A percentile compares a stretch with the other conserved stretches of the same genome.
phyloP scores from a whole-genome alignment of 2,113 vertebrate genomes.

The Columba livia region DNA sequence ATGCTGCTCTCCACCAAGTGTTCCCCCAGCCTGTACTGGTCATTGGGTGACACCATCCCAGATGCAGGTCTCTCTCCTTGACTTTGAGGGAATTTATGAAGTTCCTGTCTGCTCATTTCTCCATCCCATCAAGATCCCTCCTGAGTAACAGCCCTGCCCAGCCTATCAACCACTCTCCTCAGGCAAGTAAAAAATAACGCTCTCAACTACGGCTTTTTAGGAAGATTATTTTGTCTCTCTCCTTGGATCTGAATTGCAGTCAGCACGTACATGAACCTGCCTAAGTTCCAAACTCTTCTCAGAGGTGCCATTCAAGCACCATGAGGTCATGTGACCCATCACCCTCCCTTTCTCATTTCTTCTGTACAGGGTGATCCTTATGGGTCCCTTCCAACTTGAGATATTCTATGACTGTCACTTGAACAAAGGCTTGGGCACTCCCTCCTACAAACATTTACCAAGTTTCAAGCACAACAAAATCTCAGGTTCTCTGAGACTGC shows the following conservation, averaged over 20 bases:
- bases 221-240: background rate
- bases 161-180: background rate
- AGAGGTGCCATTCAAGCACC: background rate
- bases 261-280: background rate
- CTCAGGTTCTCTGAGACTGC: background rate
- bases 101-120: background rate
- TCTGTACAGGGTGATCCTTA: background rate
- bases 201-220: background rate
- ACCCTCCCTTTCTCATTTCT: background rate
- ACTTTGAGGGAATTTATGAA: too few species aligned
- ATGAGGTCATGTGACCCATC: background rate
- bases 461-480: background rate
- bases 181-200: background rate
- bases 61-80: background rate
- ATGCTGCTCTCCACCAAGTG: background rate
- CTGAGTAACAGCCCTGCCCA: background rate
- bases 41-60: background rate
- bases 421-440: background rate
- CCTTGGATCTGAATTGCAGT: background rate
- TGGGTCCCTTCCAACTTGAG: background rate
- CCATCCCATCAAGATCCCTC: background rate
- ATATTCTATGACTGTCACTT: too few species aligned
- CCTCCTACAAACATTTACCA: background rate
- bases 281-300: background rate
- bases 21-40: background rate